Percentiles rank a stretch among this genome's conserved stretches.
Evolutionary conservation across 2,888 invertebrate genomes (phyloP).

Genomic region (Diploptera punctata): DNA sequence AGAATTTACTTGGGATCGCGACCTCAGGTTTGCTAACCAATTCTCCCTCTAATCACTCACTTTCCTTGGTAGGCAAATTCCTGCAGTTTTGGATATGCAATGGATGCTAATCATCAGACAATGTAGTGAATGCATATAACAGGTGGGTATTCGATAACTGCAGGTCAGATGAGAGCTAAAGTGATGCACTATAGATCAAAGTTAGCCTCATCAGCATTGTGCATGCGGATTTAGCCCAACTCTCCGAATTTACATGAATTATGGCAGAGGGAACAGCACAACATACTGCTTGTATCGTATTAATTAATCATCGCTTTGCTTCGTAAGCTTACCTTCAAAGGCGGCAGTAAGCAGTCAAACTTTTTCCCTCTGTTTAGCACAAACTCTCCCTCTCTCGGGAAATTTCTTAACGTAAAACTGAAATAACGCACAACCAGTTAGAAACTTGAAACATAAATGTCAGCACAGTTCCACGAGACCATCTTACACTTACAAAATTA

Average conservation of each 20-base stretch:
- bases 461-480: too few relatives aligned
- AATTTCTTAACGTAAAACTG: neutral
- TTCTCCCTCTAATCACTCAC: too few relatives aligned
- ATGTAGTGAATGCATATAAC: too few relatives aligned
- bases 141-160: too few relatives aligned
- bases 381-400: neutral
- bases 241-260: constrained; percentile 13
- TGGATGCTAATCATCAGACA: too few relatives aligned
- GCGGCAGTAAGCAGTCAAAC: neutral
- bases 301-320: neutral
- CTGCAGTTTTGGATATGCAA: too few relatives aligned
- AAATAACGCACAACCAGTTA: too few relatives aligned
- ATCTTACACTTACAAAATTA: too few relatives aligned
- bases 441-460: too few relatives aligned
- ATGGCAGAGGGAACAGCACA: neutral
- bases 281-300: neutral
- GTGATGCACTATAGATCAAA: constrained; percentile 17
- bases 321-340: constrained; percentile 9
- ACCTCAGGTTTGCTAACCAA: too few relatives aligned
- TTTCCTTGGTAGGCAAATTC: too few relatives aligned
- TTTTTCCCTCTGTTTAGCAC: neutral
- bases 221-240: neutral
- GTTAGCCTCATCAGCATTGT: constrained; percentile 25
- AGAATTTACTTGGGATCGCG: too few relatives aligned
- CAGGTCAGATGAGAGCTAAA: neutral